Base-by-base conservation (phyloP, 2,888 invertebrate genomes). In the Meta bourneti region DNA sequence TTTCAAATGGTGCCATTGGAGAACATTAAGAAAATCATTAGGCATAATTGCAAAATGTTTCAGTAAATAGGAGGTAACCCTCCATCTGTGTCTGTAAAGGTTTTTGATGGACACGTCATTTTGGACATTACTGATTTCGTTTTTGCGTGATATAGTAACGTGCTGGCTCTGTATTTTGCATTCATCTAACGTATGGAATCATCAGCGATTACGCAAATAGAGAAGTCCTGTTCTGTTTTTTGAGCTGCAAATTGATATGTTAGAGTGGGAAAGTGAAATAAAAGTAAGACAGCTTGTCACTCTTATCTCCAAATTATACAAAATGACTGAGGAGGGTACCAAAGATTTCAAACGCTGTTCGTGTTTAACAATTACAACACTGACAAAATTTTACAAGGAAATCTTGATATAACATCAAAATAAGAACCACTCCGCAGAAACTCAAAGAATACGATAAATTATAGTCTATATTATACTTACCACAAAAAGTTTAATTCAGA, bases 91-190 rank as follows among this genome's bases (percentile, higher is more conserved):
- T 61, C 61, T 11, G 0, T 8, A 61, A 16, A 61, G 7, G 16
- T 71, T 83, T 83, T 75, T 70, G 79, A 49, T 20, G 54, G 16
- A 54, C 87, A 83, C 61, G 51, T 34, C 69, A 77, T 16, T 80
- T 74, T 16, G 34, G 79, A 16, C 34, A 70, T 69, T 49, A 74
- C 83, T 91, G 91, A 88, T 91, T 83, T 82, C 52, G 69, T 13
- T 72, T 82, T 91, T 70, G 91, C 91, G 91, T 90, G 90, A 69
- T 20, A 20, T 74, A 34, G 20, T 51, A 49, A 7, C 77, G 51
- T 77, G 77, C 11, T 61, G 61, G 16, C 61, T 61, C 61, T 61
- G 16, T 16, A 61, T 9, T 61, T 61, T 61, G 11, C 61, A 61
- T 61, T 61, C 7, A 16, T 61, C 61, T 16, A 61, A 61, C 11